Conservation (phyloP, 2,797 vertebrate species). For the Pempheris klunzingeri region DNA sequence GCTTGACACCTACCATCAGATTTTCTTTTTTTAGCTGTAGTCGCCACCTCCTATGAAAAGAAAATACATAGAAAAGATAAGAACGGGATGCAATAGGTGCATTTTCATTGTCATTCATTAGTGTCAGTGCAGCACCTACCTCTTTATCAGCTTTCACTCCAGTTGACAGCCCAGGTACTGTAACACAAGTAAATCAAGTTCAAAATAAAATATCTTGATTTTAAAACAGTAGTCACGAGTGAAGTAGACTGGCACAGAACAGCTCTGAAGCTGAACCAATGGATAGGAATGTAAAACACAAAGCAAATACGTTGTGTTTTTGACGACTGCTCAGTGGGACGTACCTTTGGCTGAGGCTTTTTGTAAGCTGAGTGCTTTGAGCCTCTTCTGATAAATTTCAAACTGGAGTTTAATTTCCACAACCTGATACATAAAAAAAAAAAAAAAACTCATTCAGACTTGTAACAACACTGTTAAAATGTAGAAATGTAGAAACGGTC, state of each 20-base stretch:
- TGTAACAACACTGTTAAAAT: neutral
- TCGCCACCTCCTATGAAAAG: constrained; percentile 75
- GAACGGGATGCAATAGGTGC: neutral
- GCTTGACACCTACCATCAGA: constrained; percentile 76
- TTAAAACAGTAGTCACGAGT: neutral
- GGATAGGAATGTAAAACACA: neutral
- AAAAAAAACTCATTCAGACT: neutral
- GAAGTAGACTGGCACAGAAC: neutral
- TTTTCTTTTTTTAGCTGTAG: constrained; percentile 89
- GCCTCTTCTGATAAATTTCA: constrained; percentile 92
- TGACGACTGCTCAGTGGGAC: neutral
- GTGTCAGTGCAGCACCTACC: constrained; percentile 63
- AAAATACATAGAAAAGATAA: neutral
- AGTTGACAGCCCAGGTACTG: constrained; percentile 76
- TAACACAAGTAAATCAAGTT: constrained; percentile 55
- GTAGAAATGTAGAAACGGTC: neutral
- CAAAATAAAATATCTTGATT: neutral
- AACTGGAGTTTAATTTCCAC: constrained; percentile 95
- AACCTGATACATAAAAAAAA: constrained; percentile 84
- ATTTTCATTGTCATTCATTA: neutral
- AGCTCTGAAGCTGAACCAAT: neutral
- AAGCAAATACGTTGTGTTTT: neutral
- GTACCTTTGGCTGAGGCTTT: constrained; percentile 87
- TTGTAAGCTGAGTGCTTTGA: constrained; percentile 89
- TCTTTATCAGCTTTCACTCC: constrained; percentile 82